phyloP scores from a whole-genome alignment of 2,113 vertebrate species.

The Oreocharis arfaki region DNA sequence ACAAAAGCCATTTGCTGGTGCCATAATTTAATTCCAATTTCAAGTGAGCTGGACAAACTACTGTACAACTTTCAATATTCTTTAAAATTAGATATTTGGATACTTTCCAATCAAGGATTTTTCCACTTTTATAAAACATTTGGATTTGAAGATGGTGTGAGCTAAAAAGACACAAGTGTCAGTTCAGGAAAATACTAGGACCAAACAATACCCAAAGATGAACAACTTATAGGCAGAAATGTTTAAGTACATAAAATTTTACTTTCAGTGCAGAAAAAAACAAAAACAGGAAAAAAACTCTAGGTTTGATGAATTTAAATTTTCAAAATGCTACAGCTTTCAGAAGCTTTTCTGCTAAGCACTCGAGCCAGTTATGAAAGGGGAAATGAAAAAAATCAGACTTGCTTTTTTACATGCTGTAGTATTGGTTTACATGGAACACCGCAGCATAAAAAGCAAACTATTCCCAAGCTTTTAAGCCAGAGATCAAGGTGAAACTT shows the following conservation, averaged over 20 bases:
- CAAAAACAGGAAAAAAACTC: not conserved
- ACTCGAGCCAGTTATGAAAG: not conserved
- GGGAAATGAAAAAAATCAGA: not conserved
- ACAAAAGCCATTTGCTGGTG: conserved; percentile 77
- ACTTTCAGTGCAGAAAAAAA: conserved; percentile 39
- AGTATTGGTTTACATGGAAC: not conserved
- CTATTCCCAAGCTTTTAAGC: not conserved
- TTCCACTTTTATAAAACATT: conserved; percentile 46
- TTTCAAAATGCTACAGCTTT: conserved; percentile 27
- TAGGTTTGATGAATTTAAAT: not conserved
- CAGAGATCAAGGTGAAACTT: not conserved
- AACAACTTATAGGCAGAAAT: conserved; percentile 60
- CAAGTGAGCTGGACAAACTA: conserved; percentile 66
- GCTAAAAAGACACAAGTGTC: conserved; percentile 59
- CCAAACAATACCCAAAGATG: conserved; percentile 54
- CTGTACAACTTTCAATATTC: conserved; percentile 45
- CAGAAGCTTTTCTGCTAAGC: conserved; percentile 40
- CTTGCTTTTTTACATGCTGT: conserved; percentile 9
- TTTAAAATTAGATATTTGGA: conserved; percentile 56
- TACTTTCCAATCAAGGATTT: conserved; percentile 58
- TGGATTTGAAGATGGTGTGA: conserved; percentile 58
- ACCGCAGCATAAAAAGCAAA: conserved; percentile 15
- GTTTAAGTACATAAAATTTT: conserved; percentile 32
- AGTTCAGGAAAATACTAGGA: conserved; percentile 63
- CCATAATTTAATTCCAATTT: conserved; percentile 70